Percentiles rank a stretch among this genome's conserved stretches.
Conservation (phyloP, 64 coral and sea anemone genomes). For the Acropora yongei region DNA sequence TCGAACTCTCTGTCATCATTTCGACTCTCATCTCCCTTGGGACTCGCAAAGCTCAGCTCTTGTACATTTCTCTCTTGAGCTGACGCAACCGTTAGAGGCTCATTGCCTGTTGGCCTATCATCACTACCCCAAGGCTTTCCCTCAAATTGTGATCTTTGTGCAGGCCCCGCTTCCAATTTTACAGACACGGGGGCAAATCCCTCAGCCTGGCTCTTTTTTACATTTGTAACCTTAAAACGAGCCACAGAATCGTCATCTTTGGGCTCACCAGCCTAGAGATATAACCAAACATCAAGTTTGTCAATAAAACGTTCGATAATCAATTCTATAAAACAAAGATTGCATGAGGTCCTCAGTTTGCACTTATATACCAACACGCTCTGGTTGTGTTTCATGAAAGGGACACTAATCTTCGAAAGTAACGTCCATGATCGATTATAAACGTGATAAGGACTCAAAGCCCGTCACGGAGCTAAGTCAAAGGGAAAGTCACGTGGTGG, state of each 20-base stretch:
- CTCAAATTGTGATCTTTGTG: background rate
- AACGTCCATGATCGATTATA: no score
- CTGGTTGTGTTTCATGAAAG: no score
- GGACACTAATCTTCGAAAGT: no score
- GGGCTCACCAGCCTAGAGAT: conserved; percentile 26
- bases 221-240: conserved; percentile 55
- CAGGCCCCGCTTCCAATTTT: conserved; percentile 18
- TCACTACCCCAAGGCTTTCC: background rate
- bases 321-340: background rate
- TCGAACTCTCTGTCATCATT: background rate
- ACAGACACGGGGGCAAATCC: conserved; percentile 37
- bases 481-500: background rate
- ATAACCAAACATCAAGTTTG: conserved; percentile 8
- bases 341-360: background rate
- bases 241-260: conserved; percentile 13
- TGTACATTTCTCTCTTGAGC: conserved; percentile 7
- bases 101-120: background rate
- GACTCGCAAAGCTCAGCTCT: background rate
- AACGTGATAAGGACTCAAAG: no score
- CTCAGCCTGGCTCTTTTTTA: conserved; percentile 37
- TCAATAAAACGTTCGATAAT: background rate
- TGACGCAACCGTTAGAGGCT: background rate
- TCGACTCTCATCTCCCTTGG: background rate
- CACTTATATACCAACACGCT: background rate
- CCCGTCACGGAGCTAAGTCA: no score